phyloP scores from a whole-genome alignment of 2,888 invertebrate genomes.

The Choreutis nemorana region DNA sequence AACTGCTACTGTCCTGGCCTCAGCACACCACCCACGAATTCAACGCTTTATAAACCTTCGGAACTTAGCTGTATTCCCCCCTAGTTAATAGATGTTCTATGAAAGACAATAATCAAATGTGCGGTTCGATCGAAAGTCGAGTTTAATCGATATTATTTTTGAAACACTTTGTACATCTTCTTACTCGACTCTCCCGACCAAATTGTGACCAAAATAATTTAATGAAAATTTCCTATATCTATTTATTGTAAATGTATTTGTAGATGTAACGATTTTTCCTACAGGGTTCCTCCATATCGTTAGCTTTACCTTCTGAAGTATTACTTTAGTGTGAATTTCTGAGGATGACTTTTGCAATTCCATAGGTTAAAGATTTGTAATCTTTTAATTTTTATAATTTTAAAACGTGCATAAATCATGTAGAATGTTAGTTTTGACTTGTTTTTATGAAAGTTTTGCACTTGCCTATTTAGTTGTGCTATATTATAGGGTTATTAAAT shows the following conservation, averaged over 20 bases:
- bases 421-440: too few species aligned
- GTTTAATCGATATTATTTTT: slow-evolving; percentile 40
- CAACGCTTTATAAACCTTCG: slow-evolving; percentile 54
- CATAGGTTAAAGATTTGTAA: slow-evolving; percentile 55
- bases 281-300: slow-evolving; percentile 66
- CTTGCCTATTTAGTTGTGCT: too few species aligned
- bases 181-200: slow-evolving; percentile 42
- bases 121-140: slow-evolving; percentile 40
- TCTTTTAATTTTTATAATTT: too few species aligned
- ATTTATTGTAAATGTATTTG: slow-evolving; percentile 35
- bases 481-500: too few species aligned
- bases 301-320: slow-evolving; percentile 62
- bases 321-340: slow-evolving; percentile 48
- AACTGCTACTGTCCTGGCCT: slow-evolving; percentile 66
- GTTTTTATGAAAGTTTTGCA: too few species aligned
- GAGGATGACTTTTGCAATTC: slow-evolving; percentile 47
- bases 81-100: slow-evolving; percentile 25
- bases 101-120: slow-evolving; percentile 48
- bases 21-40: slow-evolving; percentile 28
- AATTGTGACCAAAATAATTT: slow-evolving; percentile 56
- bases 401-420: too few species aligned
- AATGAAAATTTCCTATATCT: slow-evolving; percentile 40
- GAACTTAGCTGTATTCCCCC: slow-evolving; percentile 20
- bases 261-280: slow-evolving; percentile 53
- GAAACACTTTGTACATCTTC: slow-evolving; percentile 39